Percentiles rank a stretch among this genome's conserved stretches.
Conservation (phyloP, 2,888 invertebrate species). For the Trachelus troglodyta region DNA sequence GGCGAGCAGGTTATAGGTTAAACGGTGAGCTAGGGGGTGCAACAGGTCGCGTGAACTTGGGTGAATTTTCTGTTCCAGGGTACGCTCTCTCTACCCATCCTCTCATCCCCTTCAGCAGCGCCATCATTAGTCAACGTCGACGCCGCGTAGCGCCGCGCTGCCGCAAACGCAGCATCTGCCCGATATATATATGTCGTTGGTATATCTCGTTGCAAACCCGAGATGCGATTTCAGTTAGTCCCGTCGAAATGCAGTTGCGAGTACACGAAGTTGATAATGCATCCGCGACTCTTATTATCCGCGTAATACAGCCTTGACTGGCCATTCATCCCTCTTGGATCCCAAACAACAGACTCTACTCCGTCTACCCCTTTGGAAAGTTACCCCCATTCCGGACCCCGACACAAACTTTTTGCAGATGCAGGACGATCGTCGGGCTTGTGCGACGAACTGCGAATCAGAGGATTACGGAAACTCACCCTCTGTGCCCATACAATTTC, state of each 20-base stretch:
- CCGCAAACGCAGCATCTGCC: slow-evolving; percentile 59
- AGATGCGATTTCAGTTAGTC: slow-evolving; percentile 27
- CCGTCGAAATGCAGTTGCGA: slow-evolving; percentile 27
- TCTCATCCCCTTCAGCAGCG: slow-evolving; percentile 50
- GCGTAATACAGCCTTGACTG: background rate
- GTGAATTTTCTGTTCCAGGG: slow-evolving; percentile 65
- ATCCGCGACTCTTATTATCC: background rate
- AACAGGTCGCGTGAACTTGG: slow-evolving; percentile 67
- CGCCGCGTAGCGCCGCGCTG: slow-evolving; percentile 51
- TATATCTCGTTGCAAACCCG: slow-evolving; percentile 53
- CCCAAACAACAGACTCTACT: background rate
- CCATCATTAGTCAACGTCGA: slow-evolving; percentile 67
- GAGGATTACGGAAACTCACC: slow-evolving; percentile 4
- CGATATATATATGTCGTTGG: slow-evolving; percentile 49
- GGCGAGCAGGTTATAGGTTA: slow-evolving; percentile 66
- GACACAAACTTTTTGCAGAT: background rate
- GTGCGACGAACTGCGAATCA: slow-evolving; percentile 5
- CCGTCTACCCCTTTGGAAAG: background rate
- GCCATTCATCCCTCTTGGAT: background rate
- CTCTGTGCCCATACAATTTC: background rate
- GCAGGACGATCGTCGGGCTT: background rate
- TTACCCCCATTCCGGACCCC: background rate
- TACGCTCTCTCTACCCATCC: slow-evolving; percentile 58
- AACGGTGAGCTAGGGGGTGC: slow-evolving; percentile 66
- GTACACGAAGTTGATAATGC: background rate